A percentile compares a stretch with the other conserved stretches of the same genome.
These are phyloP conservation scores for Pseudois nayaur DNA, from an alignment of 2,113 vertebrate genomes.

Conservation along the genomic window DNA sequence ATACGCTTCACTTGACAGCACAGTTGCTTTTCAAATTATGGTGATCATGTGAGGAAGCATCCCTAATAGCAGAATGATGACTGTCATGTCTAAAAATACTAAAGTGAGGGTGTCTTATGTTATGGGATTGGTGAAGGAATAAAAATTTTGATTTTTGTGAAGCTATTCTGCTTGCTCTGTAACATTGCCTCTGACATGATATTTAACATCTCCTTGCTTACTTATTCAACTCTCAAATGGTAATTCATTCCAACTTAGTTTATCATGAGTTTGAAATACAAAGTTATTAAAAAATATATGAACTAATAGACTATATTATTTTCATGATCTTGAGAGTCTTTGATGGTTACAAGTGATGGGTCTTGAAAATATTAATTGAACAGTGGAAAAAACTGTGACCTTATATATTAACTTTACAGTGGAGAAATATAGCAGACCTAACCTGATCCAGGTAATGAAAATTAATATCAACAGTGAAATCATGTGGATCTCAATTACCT, in stretches of 20 bases:
- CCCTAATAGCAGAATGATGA: not conserved
- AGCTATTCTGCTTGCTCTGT: not conserved
- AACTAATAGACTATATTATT: not conserved
- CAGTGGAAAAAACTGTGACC: not conserved
- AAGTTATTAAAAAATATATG: not conserved
- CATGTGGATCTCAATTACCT: not conserved
- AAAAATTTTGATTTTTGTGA: not conserved
- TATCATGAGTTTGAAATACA: not conserved
- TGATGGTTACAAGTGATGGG: not conserved
- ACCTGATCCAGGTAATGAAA: not conserved
- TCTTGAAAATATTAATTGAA: not conserved
- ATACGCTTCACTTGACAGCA: not conserved
- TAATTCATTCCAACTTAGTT: not conserved
- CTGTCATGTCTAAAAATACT: not conserved
- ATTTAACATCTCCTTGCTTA: not conserved
- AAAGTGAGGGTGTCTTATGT: not conserved
- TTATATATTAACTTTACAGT: not conserved
- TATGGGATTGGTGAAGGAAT: not conserved
- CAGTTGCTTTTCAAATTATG: not conserved
- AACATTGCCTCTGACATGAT: not conserved
- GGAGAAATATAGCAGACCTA: not conserved
- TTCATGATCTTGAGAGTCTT: not conserved
- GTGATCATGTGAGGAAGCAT: not conserved
- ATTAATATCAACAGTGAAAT: not conserved
- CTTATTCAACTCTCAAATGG: not conserved